Conservation (phyloP, 1,140 invertebrate species). For the Euglossa dilemma region DNA sequence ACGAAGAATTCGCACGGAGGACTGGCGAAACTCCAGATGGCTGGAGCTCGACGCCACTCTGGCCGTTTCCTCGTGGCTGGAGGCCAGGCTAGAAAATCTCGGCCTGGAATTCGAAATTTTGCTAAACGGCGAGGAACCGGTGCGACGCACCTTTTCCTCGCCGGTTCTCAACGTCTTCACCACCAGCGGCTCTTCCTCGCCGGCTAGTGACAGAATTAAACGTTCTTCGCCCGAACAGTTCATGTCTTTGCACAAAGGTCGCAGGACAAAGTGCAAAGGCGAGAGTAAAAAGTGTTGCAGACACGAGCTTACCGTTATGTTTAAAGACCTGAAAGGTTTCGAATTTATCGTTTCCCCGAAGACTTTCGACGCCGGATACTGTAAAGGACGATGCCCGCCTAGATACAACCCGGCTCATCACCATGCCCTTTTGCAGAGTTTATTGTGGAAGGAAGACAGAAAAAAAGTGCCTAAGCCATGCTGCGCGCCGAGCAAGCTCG, state of each 20-base stretch:
- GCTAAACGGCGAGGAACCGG: constrained; percentile 70
- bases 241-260: constrained; percentile 76
- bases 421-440: constrained; percentile 88
- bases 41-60: constrained; percentile 84
- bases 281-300: constrained; percentile 85
- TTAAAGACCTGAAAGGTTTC: constrained; percentile 87
- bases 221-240: constrained; percentile 72
- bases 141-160: constrained; percentile 70
- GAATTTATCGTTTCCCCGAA: constrained; percentile 88
- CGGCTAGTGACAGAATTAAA: constrained; percentile 25
- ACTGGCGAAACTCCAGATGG: constrained; percentile 75
- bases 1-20: constrained; percentile 19
- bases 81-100: constrained; percentile 76
- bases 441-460: constrained; percentile 86
- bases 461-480: constrained; percentile 86
- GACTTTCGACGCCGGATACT: constrained; percentile 88
- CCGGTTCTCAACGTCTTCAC: constrained; percentile 82
- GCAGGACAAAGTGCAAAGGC: constrained; percentile 81
- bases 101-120: constrained; percentile 82
- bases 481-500: constrained; percentile 88
- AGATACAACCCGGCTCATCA: constrained; percentile 88
- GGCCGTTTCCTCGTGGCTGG: constrained; percentile 82
- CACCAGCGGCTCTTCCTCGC: neutral
- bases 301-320: constrained; percentile 86
- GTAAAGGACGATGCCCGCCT: constrained; percentile 87